These are phyloP conservation scores for Drosophila albomicans DNA, from an alignment of 1,140 invertebrate species.

Conservation along the genomic window DNA sequence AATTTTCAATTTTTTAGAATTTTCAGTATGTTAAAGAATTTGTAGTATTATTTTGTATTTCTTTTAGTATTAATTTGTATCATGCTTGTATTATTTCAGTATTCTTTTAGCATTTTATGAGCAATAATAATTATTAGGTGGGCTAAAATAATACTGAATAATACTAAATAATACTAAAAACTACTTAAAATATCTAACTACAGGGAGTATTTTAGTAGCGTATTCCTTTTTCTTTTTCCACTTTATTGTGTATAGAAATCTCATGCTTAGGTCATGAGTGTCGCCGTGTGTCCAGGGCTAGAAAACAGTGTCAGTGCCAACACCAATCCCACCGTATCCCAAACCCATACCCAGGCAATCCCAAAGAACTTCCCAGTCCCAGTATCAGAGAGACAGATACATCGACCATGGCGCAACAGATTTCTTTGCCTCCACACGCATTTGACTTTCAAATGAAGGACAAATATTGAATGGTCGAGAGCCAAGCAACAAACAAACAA, in stretches of 20 bases:
- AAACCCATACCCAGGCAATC: conserved; percentile 1
- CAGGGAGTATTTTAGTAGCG: background rate
- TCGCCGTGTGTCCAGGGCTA: conserved; percentile 7
- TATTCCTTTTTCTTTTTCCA: background rate
- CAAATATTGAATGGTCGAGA: conserved; percentile 74
- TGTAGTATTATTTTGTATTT: no score
- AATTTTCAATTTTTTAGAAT: no score
- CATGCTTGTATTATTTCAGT: no score
- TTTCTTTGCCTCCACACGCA: conserved; percentile 80
- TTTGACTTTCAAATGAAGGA: conserved; percentile 84
- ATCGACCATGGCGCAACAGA: conserved; percentile 68
- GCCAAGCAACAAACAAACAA: conserved; percentile 53
- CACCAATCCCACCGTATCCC: background rate
- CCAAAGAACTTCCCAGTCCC: conserved; percentile 22
- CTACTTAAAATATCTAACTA: no score
- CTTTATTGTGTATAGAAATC: conserved; percentile 6
- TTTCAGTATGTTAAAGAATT: no score
- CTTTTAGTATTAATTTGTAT: no score
- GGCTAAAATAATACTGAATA: no score
- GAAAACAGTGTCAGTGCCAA: background rate
- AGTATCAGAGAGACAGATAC: conserved; percentile 33
- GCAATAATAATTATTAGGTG: no score
- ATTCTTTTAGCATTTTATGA: no score
- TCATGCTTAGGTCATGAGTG: background rate
- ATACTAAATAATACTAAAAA: no score